Percentiles rank a stretch among this genome's conserved stretches.
Conservation (phyloP, 1,140 invertebrate genomes). For the silkworm (Bombyx mori) region DNA sequence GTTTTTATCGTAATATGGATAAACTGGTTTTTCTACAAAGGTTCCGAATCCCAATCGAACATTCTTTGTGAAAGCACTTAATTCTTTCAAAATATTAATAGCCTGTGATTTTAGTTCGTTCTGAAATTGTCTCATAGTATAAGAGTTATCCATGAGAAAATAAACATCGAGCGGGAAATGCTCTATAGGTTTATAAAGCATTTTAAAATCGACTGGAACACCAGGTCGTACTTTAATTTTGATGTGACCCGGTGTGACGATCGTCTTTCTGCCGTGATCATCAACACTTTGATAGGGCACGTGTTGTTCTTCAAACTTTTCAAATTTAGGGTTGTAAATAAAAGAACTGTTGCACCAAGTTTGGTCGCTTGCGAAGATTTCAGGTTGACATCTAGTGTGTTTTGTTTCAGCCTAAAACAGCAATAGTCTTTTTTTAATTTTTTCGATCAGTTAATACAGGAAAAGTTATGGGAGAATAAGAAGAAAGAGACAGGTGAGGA, state of each 20-base stretch:
- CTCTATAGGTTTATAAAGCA: conserved; percentile 75
- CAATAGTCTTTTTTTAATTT: no score
- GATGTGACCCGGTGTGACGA: conserved; percentile 47
- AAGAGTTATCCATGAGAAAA: conserved; percentile 89
- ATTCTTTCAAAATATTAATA: conserved; percentile 73
- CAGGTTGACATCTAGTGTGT: conserved; percentile 15
- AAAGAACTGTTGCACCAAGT: conserved; percentile 30
- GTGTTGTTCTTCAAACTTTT: no score
- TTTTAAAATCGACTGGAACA: conserved; percentile 27
- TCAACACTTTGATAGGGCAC: not conserved
- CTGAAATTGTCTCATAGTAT: conserved; percentile 84
- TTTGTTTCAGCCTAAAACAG: no score
- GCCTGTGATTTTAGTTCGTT: conserved; percentile 79
- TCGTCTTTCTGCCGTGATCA: conserved; percentile 16
- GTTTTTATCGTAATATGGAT: conserved; percentile 77
- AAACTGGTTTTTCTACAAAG: conserved; percentile 89
- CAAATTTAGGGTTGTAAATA: conserved; percentile 20
- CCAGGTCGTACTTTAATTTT: conserved; percentile 37
- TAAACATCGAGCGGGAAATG: conserved; percentile 93
- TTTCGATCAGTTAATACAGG: no score
- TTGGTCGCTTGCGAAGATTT: conserved; percentile 4
- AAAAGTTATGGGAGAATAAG: no score
- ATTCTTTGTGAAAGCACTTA: conserved; percentile 85
- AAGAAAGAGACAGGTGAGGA: no score
- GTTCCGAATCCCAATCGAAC: conserved; percentile 89